These are phyloP conservation scores for Branchellion lobata DNA, from an alignment of 2,888 invertebrate genomes.

Conservation along the genomic window DNA sequence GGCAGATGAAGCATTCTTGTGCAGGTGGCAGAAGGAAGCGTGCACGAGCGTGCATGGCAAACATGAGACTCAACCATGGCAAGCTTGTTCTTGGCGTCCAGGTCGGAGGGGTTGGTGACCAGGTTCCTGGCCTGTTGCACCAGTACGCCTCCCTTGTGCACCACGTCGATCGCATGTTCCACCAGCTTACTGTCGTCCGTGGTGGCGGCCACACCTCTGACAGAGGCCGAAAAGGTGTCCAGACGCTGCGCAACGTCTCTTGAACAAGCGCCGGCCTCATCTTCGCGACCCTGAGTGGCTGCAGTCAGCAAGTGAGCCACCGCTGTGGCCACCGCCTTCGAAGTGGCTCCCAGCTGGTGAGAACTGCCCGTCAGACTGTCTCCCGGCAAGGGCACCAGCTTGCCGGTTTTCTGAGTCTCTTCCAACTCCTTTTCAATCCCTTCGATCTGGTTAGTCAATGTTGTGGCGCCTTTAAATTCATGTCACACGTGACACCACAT, in stretches of 20 bases:
- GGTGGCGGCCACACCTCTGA: conserved; percentile 69
- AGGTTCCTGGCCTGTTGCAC: conserved; percentile 81
- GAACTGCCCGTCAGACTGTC: conserved; percentile 69
- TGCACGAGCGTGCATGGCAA: too few relatives aligned
- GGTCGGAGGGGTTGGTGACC: conserved; percentile 70
- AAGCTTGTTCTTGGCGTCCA: conserved; percentile 68
- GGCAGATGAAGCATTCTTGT: too few relatives aligned
- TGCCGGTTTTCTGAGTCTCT: conserved; percentile 75
- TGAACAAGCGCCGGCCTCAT: conserved; percentile 78
- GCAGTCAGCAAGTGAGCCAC: conserved; percentile 84
- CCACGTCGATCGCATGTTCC: conserved; percentile 74
- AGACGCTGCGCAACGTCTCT: conserved; percentile 78
- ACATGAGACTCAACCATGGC: conserved; percentile 70
- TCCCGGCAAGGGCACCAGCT: conserved; percentile 79
- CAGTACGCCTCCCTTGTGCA: conserved; percentile 74
- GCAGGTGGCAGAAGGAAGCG: too few relatives aligned
- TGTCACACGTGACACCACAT: background rate
- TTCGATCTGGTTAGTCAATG: conserved; percentile 55
- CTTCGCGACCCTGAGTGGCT: conserved; percentile 77
- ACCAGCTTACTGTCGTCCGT: conserved; percentile 64
- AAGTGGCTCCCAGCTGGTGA: conserved; percentile 65
- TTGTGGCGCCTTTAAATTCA: background rate
- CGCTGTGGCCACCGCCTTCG: conserved; percentile 78
- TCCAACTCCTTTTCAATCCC: conserved; percentile 78
- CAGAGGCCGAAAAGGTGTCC: conserved; percentile 73